A percentile compares a stretch with the other conserved stretches of the same genome.
Evolutionary conservation across 2,113 vertebrate species (phyloP).

Genomic region (Tetrao urogallus): DNA sequence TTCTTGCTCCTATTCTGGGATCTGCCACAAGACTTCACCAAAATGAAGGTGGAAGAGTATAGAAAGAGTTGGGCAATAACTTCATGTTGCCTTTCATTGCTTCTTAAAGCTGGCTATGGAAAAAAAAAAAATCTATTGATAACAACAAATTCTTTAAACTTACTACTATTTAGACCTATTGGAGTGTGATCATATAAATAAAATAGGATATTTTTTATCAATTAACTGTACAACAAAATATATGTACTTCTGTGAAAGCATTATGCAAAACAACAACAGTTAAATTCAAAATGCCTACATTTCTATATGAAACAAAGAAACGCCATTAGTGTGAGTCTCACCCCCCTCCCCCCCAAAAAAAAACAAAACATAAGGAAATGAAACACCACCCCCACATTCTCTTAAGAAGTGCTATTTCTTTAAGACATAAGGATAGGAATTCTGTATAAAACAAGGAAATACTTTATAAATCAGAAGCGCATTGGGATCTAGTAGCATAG

Average conservation of each 20-base stretch:
- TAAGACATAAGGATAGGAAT: background rate
- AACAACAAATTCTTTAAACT: background rate
- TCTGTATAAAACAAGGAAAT: background rate
- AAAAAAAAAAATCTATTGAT: background rate
- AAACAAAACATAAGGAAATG: background rate
- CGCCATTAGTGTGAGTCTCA: background rate
- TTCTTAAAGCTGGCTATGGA: background rate
- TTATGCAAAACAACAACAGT: background rate
- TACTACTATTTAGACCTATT: background rate
- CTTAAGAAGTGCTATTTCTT: background rate
- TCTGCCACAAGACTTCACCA: background rate
- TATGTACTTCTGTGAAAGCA: background rate
- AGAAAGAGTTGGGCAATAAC: background rate
- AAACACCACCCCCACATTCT: background rate
- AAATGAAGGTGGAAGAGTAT: background rate
- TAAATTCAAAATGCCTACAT: background rate
- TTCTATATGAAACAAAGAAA: background rate
- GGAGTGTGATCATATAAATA: background rate
- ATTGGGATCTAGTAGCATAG: accelerated
- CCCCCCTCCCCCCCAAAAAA: background rate
- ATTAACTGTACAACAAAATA: background rate
- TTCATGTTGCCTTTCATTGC: background rate
- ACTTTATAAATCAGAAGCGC: background rate
- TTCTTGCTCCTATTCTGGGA: background rate
- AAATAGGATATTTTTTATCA: background rate